phyloP scores from a whole-genome alignment of 2,888 invertebrate genomes.

The Conops quadrifasciatus region DNA sequence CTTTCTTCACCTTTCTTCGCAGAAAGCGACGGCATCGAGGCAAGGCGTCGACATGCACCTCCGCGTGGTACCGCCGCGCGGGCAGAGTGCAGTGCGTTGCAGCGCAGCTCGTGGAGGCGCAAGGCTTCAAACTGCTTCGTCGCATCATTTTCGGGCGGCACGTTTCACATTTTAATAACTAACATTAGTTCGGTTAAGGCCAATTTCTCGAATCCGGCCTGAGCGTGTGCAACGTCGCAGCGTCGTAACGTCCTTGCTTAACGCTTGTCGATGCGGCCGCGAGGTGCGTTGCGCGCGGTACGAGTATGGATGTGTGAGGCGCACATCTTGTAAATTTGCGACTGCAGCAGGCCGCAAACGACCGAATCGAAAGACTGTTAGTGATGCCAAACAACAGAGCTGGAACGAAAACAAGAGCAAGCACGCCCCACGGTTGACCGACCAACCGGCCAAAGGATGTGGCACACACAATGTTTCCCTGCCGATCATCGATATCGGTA shows the following conservation, averaged over 20 bases:
- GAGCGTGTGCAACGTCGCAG: constrained; percentile 2
- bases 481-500: constrained; percentile 5
- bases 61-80: neutral
- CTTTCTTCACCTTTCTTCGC: constrained; percentile 37
- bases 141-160: constrained; percentile 7
- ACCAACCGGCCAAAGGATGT: too few relatives aligned
- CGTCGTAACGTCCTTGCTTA: constrained; percentile 19
- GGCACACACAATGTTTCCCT: too few relatives aligned
- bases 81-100: neutral
- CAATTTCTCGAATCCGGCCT: neutral
- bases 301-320: neutral
- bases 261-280: neutral
- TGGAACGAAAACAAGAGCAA: too few relatives aligned
- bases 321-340: too few relatives aligned
- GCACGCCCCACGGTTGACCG: too few relatives aligned
- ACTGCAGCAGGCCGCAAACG: too few relatives aligned
- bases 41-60: neutral
- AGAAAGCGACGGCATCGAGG: neutral
- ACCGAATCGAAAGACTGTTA: too few relatives aligned
- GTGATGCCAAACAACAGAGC: too few relatives aligned
- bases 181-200: constrained; percentile 8
- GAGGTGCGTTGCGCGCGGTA: neutral
- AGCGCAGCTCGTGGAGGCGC: neutral
- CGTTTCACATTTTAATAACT: constrained; percentile 36
- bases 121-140: constrained; percentile 6